A percentile compares a stretch with the other conserved stretches of the same genome.
These are phyloP conservation scores for Pogonomyrmex californicus DNA, from an alignment of 1,140 invertebrate genomes.

Conservation along the genomic window DNA sequence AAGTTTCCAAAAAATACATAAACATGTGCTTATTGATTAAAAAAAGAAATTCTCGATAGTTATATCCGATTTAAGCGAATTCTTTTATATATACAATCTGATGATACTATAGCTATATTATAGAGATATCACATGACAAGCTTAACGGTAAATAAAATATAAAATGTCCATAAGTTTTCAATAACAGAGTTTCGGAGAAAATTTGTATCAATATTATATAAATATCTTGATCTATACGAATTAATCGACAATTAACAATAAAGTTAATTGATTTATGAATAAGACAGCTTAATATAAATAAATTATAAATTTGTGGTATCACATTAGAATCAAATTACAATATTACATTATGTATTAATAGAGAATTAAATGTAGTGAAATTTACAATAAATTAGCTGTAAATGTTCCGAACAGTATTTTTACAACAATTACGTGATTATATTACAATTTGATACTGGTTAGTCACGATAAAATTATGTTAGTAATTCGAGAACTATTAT, in stretches of 20 bases:
- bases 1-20: constrained; percentile 39
- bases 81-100: constrained; percentile 36
- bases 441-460: constrained; percentile 67
- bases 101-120: constrained; percentile 1
- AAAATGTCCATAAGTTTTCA: constrained; percentile 14
- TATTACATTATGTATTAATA: constrained; percentile 47
- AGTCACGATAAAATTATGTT: constrained; percentile 62
- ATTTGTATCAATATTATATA: constrained; percentile 34
- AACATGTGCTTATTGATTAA: constrained; percentile 18
- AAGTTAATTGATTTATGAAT: constrained; percentile 37
- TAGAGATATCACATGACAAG: constrained; percentile 45
- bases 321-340: constrained; percentile 56
- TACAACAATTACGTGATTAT: constrained; percentile 66
- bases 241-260: constrained; percentile 25
- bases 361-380: constrained; percentile 55
- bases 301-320: constrained; percentile 44
- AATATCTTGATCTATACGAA: constrained; percentile 29
- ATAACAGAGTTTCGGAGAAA: constrained; percentile 34
- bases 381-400: constrained; percentile 62
- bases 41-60: constrained; percentile 41
- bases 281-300: constrained; percentile 32
- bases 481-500: constrained; percentile 66
- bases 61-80: not conserved
- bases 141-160: constrained; percentile 48
- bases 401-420: constrained; percentile 47